Conservation (phyloP, 2,888 invertebrate genomes). For the Taphrorychus bicolor region DNA sequence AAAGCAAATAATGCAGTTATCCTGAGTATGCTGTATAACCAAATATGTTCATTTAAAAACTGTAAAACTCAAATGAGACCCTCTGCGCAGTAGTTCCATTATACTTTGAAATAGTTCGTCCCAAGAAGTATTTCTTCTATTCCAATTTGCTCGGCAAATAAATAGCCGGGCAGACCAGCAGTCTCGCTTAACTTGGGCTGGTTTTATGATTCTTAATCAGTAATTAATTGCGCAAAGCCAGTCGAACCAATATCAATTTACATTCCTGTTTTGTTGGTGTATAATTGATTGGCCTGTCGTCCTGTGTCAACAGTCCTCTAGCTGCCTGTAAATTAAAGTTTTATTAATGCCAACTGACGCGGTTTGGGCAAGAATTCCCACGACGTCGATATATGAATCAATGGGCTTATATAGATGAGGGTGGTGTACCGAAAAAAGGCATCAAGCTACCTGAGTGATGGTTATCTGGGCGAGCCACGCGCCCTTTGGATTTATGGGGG, state of each 20-base stretch:
- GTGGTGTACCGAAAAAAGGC: neutral
- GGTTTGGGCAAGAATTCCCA: neutral
- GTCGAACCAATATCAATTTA: conserved; percentile 9
- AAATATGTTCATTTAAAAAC: neutral
- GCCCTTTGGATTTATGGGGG: conserved; percentile 54
- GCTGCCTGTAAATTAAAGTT: neutral
- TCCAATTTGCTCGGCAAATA: conserved; percentile 10
- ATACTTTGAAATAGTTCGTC: neutral
- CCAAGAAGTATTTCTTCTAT: conserved; percentile 9
- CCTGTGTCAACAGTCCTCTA: conserved; percentile 4
- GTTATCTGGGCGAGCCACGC: conserved; percentile 47
- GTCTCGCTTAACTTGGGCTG: conserved; percentile 1
- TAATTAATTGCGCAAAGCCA: conserved; percentile 10
- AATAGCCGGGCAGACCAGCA: conserved; percentile 9
- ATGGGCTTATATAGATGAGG: neutral
- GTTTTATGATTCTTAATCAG: conserved; percentile 3
- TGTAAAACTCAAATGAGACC: neutral
- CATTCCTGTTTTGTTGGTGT: conserved; percentile 13
- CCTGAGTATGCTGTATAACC: neutral
- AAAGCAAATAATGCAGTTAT: too few relatives aligned
- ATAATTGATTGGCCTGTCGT: conserved; percentile 14
- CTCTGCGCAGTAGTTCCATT: neutral
- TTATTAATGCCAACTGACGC: neutral
- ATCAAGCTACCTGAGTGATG: neutral
- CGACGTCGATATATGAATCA: neutral